Percentiles rank a stretch among this genome's conserved stretches.
These are phyloP conservation scores for Camponotus pennsylvanicus DNA, from an alignment of 1,140 invertebrate species.

Conservation along the genomic window DNA sequence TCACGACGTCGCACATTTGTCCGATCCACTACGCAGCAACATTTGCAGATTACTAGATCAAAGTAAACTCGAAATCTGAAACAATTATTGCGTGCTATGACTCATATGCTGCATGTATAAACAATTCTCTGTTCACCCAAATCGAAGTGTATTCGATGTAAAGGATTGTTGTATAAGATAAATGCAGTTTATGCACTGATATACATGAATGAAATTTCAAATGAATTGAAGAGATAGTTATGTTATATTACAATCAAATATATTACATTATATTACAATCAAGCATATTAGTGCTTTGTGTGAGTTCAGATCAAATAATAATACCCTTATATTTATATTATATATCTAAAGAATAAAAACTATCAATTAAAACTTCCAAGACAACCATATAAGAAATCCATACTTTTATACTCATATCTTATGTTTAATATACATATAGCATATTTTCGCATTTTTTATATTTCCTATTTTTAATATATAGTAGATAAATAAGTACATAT, in stretches of 20 bases:
- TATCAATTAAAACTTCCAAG: constrained; percentile 7
- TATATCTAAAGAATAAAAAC: background rate
- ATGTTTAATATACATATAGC: too few relatives aligned
- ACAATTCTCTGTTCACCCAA: background rate
- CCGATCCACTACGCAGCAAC: constrained; percentile 74
- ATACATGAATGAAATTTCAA: background rate
- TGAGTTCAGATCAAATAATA: background rate
- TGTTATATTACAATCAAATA: background rate
- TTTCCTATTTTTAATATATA: background rate
- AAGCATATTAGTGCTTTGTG: background rate
- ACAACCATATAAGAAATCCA: too few relatives aligned
- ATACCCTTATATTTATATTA: background rate
- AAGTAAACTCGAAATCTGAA: constrained; percentile 87
- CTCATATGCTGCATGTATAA: background rate
- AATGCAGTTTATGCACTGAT: background rate
- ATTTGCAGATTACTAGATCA: constrained; percentile 86
- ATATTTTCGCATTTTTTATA: background rate
- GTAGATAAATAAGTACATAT: background rate
- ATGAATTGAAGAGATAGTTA: background rate
- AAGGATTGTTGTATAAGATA: background rate
- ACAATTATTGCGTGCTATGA: constrained; percentile 24
- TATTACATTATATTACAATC: background rate
- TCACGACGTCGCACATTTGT: constrained; percentile 62
- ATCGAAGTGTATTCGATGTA: background rate
- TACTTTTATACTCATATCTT: too few relatives aligned